phyloP scores from a whole-genome alignment of 2,888 invertebrate species.

The Choreutis nemorana region DNA sequence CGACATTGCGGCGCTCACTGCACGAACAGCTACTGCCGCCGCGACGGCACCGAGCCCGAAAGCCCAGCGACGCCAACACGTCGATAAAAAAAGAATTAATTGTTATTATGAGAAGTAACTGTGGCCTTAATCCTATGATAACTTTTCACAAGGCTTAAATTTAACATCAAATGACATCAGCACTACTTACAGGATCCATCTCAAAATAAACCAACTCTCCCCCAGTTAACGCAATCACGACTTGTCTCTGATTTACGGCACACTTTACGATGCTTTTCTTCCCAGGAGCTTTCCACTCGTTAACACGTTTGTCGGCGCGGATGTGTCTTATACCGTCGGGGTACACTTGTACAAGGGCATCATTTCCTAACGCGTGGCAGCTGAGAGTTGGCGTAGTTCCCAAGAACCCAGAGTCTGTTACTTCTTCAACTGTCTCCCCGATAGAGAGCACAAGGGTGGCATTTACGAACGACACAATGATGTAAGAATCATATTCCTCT shows the following conservation, averaged over 20 bases:
- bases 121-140: background rate
- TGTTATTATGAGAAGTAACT: background rate
- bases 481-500: conserved; percentile 99
- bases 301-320: conserved; percentile 96
- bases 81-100: conserved; percentile 19
- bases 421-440: conserved; percentile 99
- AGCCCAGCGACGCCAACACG: conserved; percentile 36
- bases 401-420: conserved; percentile 98
- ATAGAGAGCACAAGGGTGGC: conserved; percentile 98
- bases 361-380: conserved; percentile 96
- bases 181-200: conserved; percentile 91
- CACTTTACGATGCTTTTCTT: conserved; percentile 97
- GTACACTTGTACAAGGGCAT: conserved; percentile 98
- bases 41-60: conserved; percentile 31
- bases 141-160: background rate
- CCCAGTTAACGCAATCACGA: conserved; percentile 96
- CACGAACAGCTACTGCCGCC: conserved; percentile 63
- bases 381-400: conserved; percentile 99
- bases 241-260: conserved; percentile 98
- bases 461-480: conserved; percentile 98
- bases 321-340: conserved; percentile 99
- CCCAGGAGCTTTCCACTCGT: conserved; percentile 99
- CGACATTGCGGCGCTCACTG: conserved; percentile 71
- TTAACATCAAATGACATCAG: background rate
- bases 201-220: conserved; percentile 99